Evolutionary conservation across 2,113 vertebrate species (phyloP).

Genomic region (Rhea americana): DNA sequence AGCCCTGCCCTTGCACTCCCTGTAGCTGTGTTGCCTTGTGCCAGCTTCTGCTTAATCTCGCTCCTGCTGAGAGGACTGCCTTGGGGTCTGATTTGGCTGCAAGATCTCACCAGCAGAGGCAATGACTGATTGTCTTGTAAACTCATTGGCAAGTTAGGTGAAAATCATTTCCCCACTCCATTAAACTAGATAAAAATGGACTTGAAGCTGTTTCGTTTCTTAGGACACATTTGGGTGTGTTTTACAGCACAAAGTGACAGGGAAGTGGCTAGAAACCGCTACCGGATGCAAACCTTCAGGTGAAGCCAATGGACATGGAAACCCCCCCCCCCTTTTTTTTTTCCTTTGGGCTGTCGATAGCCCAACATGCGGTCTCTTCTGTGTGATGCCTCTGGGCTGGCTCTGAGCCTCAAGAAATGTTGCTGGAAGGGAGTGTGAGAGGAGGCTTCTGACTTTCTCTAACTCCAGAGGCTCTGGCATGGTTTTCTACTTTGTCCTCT

Average conservation of each 20-base stretch:
- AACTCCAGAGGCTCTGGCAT: background rate
- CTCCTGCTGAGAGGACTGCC: background rate
- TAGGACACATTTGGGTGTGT: background rate
- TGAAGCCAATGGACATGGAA: background rate
- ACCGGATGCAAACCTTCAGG: background rate
- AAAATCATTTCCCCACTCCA: slow-evolving; percentile 13
- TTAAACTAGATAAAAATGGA: slow-evolving; percentile 38
- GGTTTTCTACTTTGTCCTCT: slow-evolving; percentile 21
- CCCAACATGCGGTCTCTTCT: background rate
- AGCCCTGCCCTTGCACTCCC: rapidly evolving
- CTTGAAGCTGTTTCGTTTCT: background rate
- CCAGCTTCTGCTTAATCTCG: background rate
- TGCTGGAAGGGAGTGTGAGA: background rate
- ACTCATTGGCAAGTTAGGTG: background rate
- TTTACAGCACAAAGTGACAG: background rate
- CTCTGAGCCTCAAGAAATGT: background rate
- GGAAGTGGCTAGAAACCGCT: background rate
- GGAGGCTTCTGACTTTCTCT: slow-evolving; percentile 1
- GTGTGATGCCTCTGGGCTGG: background rate
- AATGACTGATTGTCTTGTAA: background rate
- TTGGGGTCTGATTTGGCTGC: background rate
- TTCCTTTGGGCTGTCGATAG: background rate
- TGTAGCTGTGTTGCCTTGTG: background rate
- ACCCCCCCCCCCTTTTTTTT: background rate
- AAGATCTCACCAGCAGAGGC: background rate